A percentile compares a stretch with the other conserved stretches of the same genome.
phyloP scores from a whole-genome alignment of 2,113 vertebrate species.

The Mola mola region DNA sequence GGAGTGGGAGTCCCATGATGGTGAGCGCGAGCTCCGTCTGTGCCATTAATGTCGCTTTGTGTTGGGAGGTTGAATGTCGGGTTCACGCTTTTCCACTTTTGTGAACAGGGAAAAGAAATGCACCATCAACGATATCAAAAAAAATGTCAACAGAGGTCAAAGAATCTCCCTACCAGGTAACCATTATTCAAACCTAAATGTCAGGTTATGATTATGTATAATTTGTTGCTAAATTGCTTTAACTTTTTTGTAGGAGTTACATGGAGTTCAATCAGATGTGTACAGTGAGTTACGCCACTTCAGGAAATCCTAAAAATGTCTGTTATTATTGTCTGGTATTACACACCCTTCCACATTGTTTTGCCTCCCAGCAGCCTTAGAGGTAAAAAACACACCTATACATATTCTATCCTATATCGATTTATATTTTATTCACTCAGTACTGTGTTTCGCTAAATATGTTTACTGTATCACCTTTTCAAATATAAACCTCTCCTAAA shows the following conservation, averaged over 20 bases:
- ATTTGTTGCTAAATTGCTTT: conserved; percentile 15
- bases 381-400: too few species aligned
- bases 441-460: too few species aligned
- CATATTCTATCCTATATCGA: too few species aligned
- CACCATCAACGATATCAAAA: conserved; percentile 38
- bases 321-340: neutral
- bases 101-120: conserved; percentile 46
- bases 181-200: neutral
- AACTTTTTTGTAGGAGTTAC: conserved; percentile 74
- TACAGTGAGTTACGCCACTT: conserved; percentile 79
- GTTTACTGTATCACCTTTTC: too few species aligned
- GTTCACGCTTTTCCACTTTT: neutral
- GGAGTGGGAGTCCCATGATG: conserved; percentile 40
- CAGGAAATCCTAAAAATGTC: conserved; percentile 47
- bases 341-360: too few species aligned
- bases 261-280: conserved; percentile 80
- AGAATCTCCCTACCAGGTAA: conserved; percentile 83
- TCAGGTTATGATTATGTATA: neutral
- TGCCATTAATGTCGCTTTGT: neutral
- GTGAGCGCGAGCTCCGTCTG: conserved; percentile 32
- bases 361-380: neutral
- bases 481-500: too few species aligned
- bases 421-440: too few species aligned
- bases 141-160: conserved; percentile 67
- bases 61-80: neutral